Conservation (phyloP, 2,888 invertebrate species). For the Molorchus minor region DNA sequence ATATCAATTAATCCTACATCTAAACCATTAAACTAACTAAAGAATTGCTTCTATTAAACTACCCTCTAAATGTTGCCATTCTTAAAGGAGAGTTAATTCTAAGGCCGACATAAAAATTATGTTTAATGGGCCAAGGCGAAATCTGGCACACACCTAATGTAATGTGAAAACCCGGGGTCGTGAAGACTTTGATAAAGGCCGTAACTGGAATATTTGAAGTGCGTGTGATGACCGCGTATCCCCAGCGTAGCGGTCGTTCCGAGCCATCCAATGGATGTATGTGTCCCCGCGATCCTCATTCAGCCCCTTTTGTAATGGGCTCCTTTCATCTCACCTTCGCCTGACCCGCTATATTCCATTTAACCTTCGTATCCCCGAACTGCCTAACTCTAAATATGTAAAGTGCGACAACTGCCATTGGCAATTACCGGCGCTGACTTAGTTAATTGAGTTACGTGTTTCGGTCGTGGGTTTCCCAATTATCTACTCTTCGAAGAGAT, state of each 20-base stretch:
- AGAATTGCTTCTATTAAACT: no score
- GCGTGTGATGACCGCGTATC: conserved; percentile 39
- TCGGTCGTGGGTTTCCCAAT: not conserved
- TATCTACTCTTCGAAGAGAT: no score
- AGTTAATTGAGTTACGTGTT: not conserved
- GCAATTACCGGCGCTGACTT: conserved; percentile 1
- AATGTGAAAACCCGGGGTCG: conserved; percentile 4
- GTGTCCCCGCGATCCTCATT: conserved; percentile 37
- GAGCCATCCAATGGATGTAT: conserved; percentile 37
- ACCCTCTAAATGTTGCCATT: no score
- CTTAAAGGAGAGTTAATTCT: no score
- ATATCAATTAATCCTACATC: no score
- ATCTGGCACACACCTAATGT: not conserved
- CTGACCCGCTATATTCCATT: conserved; percentile 24
- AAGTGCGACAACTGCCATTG: conserved; percentile 7
- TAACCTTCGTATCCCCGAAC: conserved; percentile 19
- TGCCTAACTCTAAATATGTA: conserved; percentile 16
- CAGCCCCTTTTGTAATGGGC: conserved; percentile 35
- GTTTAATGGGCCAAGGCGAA: not conserved
- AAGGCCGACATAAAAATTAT: conserved; percentile 1
- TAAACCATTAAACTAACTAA: no score
- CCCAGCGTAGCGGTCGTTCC: conserved; percentile 34
- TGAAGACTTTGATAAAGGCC: conserved; percentile 9
- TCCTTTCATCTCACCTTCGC: conserved; percentile 27
- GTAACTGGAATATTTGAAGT: conserved; percentile 29